A percentile compares a stretch with the other conserved stretches of the same genome.
These are phyloP conservation scores for Amblyopsis hoosieri DNA, from an alignment of 2,797 vertebrate genomes.

Conservation along the genomic window DNA sequence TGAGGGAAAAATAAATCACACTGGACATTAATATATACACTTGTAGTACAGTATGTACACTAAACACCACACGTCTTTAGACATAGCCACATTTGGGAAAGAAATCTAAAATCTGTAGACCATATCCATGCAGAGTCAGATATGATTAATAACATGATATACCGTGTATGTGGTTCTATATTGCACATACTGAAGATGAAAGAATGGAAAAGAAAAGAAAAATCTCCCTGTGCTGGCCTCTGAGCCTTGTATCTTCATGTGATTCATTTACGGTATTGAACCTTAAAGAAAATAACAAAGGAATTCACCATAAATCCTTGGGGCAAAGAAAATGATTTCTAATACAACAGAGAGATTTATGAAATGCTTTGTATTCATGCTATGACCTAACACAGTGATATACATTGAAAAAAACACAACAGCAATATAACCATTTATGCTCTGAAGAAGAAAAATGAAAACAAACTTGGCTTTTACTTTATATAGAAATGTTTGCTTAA, in stretches of 20 bases:
- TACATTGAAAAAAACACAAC: constrained; percentile 6
- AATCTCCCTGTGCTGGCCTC: constrained; percentile 34
- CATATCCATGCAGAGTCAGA: constrained; percentile 19
- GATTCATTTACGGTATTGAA: constrained; percentile 59
- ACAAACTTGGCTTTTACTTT: constrained; percentile 17
- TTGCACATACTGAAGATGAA: constrained; percentile 34
- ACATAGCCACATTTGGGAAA: constrained; percentile 28
- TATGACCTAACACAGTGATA: constrained; percentile 27
- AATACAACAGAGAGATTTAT: constrained; percentile 53
- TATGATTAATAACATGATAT: constrained; percentile 56
- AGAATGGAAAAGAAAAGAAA: constrained; percentile 57
- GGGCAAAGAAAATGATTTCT: constrained; percentile 49
- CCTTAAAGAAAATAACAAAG: constrained; percentile 17
- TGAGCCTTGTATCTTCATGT: constrained; percentile 29
- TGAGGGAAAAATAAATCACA: constrained; percentile 45
- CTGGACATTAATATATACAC: constrained; percentile 27
- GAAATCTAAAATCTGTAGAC: constrained; percentile 29
- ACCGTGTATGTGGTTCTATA: constrained; percentile 28
- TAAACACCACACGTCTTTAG: constrained; percentile 29
- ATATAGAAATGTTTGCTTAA: constrained; percentile 31
- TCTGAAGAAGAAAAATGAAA: constrained; percentile 26
- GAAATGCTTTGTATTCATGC: constrained; percentile 45
- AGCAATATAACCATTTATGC: constrained; percentile 52
- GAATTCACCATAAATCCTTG: constrained; percentile 50
- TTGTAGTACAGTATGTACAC: not conserved